Conservation (phyloP, 2,113 vertebrate species). For the Tautogolabrus adspersus region DNA sequence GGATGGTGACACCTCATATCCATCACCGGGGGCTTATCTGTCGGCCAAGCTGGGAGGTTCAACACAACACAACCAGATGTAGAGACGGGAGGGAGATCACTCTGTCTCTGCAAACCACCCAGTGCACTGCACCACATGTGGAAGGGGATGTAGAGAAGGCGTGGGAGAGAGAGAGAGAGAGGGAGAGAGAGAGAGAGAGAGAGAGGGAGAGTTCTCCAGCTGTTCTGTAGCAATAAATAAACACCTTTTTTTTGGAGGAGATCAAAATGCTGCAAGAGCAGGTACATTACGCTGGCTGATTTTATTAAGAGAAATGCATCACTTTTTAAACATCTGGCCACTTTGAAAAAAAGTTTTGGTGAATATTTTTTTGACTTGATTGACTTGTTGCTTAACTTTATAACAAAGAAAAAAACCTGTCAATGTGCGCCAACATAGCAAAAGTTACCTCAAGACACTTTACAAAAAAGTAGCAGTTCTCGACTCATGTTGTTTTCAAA, state of each 20-base stretch:
- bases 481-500: too few species aligned
- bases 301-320: not conserved
- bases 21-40: slow-evolving; percentile 78
- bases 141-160: not conserved
- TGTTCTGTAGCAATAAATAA: slow-evolving; percentile 9
- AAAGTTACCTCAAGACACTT: too few species aligned
- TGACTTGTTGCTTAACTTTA: too few species aligned
- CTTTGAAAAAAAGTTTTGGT: not conserved
- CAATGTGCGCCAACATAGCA: too few species aligned
- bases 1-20: slow-evolving; percentile 72
- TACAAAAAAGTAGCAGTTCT: too few species aligned
- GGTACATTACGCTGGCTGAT: not conserved
- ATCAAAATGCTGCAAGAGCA: slow-evolving; percentile 3
- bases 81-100: slow-evolving; percentile 11
- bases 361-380: too few species aligned
- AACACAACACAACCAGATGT: slow-evolving; percentile 69
- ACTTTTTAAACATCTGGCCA: not conserved
- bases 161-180: slow-evolving; percentile 7
- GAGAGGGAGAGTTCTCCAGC: slow-evolving; percentile 19
- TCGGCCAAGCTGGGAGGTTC: slow-evolving; percentile 55
- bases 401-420: too few species aligned
- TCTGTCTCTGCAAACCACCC: slow-evolving; percentile 27
- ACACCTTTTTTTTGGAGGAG: not conserved
- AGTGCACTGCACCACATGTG: not conserved
- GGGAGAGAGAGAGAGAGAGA: not conserved